Base-by-base conservation (phyloP, 1,140 invertebrate species). In the Brachionus koreanus region DNA sequence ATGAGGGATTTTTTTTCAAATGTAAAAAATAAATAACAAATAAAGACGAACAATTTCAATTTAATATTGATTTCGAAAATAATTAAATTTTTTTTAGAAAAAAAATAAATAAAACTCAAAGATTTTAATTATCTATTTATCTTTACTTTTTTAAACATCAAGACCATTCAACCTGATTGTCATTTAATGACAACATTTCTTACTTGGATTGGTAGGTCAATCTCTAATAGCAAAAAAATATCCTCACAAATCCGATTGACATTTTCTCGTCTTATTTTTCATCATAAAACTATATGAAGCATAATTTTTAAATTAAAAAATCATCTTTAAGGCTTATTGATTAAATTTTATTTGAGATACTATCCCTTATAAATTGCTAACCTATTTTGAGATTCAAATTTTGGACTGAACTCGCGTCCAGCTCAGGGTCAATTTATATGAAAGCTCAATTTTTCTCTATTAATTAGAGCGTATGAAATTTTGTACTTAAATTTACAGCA, bases 51-150 rank as follows among this genome's bases (percentile, higher is more conserved):
- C 16, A 39, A 39, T 69, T 69, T 12, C n/a, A 16, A 39, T 39
- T 69, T 67, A 35, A 43, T 69, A 69, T 69, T 69, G 10, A 69
- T 69, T 69, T 69, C 37, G 37, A 69, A 69, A 69, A 69, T 69
- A 69, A 69, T 69, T 69, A 69, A 69, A 69, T 57, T 49, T 57
- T 52, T 57, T 19, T 23, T 0, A 57, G 19, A 57, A 57, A 57
- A 19, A 7, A 57, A 57, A n/a, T n/a, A n/a, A n/a, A n/a, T n/a
- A 57, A 19, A 57, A 37, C 16, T 69, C 65, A 39, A 16, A 19
- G 65, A 69, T 69, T 69, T 69, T 39, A 69, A 69, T 69, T 69
- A 69, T 69, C 29, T 69, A 39, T 69, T 69, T 69, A 69, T 69
- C 65, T 69, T 9, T 37, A 37, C 16, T 39, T 23, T n/a, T 29